A percentile compares a stretch with the other conserved stretches of the same genome.
These are phyloP conservation scores for Lithophane ornitopus DNA, from an alignment of 2,888 invertebrate genomes.

Conservation along the genomic window DNA sequence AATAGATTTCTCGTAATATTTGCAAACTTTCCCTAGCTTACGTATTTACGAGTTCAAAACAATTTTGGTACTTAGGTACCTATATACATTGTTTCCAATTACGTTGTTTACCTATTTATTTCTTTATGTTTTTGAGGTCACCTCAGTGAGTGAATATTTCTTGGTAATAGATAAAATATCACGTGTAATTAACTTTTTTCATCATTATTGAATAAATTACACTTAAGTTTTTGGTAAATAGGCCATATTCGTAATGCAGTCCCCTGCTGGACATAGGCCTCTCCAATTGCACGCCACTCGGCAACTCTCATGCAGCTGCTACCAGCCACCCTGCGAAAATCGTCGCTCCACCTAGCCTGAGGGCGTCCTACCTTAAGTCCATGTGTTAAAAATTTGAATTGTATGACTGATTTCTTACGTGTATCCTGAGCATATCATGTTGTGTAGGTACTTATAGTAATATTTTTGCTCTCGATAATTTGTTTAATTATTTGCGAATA, in stretches of 20 bases:
- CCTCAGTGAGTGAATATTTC: not conserved
- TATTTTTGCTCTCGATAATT: not conserved
- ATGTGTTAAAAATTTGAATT: not conserved
- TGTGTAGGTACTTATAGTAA: no score
- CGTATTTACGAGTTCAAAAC: constrained; percentile 46
- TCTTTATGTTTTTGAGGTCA: not conserved
- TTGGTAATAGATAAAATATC: not conserved
- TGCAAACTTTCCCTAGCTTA: constrained; percentile 36
- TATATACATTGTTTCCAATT: constrained; percentile 32
- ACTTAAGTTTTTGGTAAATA: not conserved
- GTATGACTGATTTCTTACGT: not conserved
- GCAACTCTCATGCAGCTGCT: no score
- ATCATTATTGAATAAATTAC: not conserved
- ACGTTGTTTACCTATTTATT: constrained; percentile 12
- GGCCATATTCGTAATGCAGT: not conserved
- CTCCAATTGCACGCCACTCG: no score
- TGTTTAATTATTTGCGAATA: not conserved
- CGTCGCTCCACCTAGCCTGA: no score
- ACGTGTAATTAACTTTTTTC: not conserved
- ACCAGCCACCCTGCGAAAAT: no score
- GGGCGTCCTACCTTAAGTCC: not conserved
- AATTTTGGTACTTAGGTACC: constrained; percentile 25
- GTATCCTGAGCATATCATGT: not conserved
- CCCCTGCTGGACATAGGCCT: no score
- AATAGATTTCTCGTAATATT: no score